phyloP scores from a whole-genome alignment of 2,113 vertebrate genomes.

The Vireo altiloquus region DNA sequence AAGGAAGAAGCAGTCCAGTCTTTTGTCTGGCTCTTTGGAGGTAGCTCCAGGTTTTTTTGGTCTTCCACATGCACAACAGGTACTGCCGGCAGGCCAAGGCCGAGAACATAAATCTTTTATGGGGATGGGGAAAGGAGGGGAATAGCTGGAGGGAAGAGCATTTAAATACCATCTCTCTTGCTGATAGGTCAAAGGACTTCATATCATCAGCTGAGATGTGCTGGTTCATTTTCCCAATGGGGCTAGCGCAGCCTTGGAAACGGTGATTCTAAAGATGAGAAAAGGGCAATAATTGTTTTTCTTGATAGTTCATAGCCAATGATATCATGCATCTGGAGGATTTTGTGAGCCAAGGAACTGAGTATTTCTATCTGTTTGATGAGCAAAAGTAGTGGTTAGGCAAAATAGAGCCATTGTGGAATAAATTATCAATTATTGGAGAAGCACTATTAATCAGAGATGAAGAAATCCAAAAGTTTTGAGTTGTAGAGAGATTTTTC shows the following conservation, averaged over 20 bases:
- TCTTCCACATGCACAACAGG: background rate
- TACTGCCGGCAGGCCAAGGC: background rate
- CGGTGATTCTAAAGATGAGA: background rate
- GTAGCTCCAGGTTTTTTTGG: conserved; percentile 17
- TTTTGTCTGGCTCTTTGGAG: background rate
- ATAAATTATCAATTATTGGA: background rate
- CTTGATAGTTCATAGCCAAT: background rate
- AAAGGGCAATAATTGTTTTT: background rate
- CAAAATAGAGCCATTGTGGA: background rate
- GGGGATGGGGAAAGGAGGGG: background rate
- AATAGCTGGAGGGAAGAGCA: conserved; percentile 13
- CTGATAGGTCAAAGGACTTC: background rate
- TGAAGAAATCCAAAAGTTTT: background rate
- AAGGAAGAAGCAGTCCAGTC: background rate
- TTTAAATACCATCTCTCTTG: conserved; percentile 32
- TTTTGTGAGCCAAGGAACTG: background rate
- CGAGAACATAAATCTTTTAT: conserved; percentile 46
- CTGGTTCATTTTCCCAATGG: background rate
- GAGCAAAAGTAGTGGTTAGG: background rate
- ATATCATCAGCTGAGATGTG: background rate
- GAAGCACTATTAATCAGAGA: background rate
- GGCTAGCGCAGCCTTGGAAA: background rate
- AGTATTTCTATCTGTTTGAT: background rate
- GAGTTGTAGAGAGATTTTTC: background rate
- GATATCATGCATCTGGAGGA: background rate